Percentiles rank a stretch among this genome's conserved stretches.
Conservation (phyloP, 1,140 invertebrate genomes). For the Heliconius himera region DNA sequence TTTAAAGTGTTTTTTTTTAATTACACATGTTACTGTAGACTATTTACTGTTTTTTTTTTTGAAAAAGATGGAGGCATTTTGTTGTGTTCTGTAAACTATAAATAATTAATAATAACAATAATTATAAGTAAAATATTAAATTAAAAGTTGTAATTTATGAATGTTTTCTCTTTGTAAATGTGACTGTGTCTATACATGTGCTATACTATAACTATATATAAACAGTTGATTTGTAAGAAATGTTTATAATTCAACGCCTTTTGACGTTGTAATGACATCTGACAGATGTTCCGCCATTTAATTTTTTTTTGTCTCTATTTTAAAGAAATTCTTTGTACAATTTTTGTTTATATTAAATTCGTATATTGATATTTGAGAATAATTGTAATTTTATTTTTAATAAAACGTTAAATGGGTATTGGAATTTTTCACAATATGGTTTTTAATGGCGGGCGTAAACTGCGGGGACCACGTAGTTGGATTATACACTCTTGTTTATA, state of each 20-base stretch:
- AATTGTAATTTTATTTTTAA: neutral
- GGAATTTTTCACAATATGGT: conserved; percentile 5
- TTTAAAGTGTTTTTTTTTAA: no score
- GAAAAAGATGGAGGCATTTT: conserved; percentile 3
- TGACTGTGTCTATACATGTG: neutral
- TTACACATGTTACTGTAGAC: neutral
- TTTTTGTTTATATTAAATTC: neutral
- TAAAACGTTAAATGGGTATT: neutral
- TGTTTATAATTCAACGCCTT: neutral
- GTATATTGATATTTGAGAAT: neutral
- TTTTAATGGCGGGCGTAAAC: neutral
- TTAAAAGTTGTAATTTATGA: conserved; percentile 13
- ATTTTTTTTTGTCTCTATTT: neutral
- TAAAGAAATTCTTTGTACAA: neutral
- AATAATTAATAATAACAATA: conserved; percentile 2
- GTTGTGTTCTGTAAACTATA: conserved; percentile 10
- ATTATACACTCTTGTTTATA: conserved; percentile 23
- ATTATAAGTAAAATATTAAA: neutral
- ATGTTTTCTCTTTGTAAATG: conserved; percentile 13
- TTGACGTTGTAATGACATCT: conserved; percentile 7
- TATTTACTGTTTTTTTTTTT: neutral
- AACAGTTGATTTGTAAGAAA: conserved; percentile 4
- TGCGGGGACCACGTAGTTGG: conserved; percentile 37
- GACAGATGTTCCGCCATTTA: neutral
- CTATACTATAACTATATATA: neutral